Evolutionary conservation across 2,113 vertebrate genomes (phyloP).

Genomic region (Bos indicus): DNA sequence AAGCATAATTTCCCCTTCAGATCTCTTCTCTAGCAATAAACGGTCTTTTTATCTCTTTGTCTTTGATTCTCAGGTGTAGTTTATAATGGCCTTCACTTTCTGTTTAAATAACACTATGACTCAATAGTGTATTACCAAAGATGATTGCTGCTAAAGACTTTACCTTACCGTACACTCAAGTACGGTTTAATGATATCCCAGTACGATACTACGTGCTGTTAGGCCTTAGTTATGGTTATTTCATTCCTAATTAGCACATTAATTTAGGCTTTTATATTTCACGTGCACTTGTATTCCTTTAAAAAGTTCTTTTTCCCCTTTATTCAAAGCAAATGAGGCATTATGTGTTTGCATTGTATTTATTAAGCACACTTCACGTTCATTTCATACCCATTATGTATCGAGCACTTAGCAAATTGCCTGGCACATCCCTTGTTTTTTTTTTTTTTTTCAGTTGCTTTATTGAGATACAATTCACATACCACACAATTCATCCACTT

Average conservation of each 20-base stretch:
- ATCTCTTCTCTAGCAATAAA: not conserved
- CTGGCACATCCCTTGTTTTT: not conserved
- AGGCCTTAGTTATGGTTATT: constrained; percentile 58
- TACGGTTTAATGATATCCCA: constrained; percentile 57
- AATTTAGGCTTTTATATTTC: constrained; percentile 62
- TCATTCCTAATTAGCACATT: constrained; percentile 67
- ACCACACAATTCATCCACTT: not conserved
- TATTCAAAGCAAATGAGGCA: constrained; percentile 61
- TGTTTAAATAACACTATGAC: constrained; percentile 56
- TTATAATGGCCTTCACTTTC: constrained; percentile 41
- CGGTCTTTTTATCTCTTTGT: not conserved
- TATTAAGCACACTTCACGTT: constrained; percentile 42
- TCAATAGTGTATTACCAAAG: constrained; percentile 38
- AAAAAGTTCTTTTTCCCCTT: constrained; percentile 36
- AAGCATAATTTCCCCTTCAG: not conserved
- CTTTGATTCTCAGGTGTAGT: constrained; percentile 50
- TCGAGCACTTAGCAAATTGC: constrained; percentile 28
- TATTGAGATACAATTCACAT: constrained; percentile 55
- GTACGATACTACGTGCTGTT: constrained; percentile 26
- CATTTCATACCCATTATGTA: constrained; percentile 25
- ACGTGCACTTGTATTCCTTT: constrained; percentile 38
- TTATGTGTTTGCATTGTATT: constrained; percentile 58
- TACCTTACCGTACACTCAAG: constrained; percentile 57
- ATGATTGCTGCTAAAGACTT: constrained; percentile 48
- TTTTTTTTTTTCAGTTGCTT: not conserved